Percentiles rank a stretch among this genome's conserved stretches.
Evolutionary conservation across 2,888 invertebrate species (phyloP).

Genomic region (Blastobasis adustella): DNA sequence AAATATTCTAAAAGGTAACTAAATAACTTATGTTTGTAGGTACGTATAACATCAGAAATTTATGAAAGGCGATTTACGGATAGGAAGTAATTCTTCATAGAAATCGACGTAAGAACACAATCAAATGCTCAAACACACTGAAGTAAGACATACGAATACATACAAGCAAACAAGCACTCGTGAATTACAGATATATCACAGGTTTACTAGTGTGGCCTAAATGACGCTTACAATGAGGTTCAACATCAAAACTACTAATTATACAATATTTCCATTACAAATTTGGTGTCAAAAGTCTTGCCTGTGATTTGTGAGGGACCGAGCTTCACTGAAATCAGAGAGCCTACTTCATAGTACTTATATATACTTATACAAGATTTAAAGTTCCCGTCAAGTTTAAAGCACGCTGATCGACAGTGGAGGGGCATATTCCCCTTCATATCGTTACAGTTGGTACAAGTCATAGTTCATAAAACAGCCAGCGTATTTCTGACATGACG

Average conservation of each 20-base stretch:
- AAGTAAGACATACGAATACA: conserved; percentile 39
- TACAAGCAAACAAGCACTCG: conserved; percentile 58
- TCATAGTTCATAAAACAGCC: no score
- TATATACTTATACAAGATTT: neutral
- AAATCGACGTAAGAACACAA: conserved; percentile 12
- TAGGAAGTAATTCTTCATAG: neutral
- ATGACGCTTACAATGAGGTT: conserved; percentile 40
- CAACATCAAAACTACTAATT: conserved; percentile 28
- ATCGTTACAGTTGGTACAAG: no score
- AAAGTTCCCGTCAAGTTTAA: neutral
- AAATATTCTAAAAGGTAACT: no score
- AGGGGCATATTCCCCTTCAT: no score
- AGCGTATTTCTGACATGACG: no score
- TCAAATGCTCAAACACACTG: conserved; percentile 37
- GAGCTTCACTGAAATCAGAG: conserved; percentile 4
- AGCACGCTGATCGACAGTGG: no score
- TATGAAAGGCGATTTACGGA: no score
- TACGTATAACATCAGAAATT: no score
- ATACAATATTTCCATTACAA: conserved; percentile 16
- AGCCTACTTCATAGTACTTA: conserved; percentile 1
- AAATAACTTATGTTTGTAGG: no score
- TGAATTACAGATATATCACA: conserved; percentile 65
- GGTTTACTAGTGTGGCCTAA: conserved; percentile 65
- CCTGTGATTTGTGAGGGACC: conserved; percentile 15
- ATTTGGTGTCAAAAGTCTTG: conserved; percentile 33